Base-by-base conservation (phyloP, 2,888 invertebrate species). In the Callyntrura guangdongensis region DNA sequence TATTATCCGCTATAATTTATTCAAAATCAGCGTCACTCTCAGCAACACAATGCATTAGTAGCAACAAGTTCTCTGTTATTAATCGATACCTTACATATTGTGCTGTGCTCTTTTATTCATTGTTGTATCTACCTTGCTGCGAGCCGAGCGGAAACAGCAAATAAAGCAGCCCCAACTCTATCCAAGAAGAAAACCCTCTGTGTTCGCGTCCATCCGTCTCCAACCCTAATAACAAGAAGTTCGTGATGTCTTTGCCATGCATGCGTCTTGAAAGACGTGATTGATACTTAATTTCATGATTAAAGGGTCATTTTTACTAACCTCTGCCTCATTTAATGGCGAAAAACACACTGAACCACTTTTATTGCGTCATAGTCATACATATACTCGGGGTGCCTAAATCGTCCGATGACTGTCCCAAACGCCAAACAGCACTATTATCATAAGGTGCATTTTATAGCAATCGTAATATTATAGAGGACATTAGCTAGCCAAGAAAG, bases 271-370 rank as follows among this genome's bases (percentile, higher is more conserved):
- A 86, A 61, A 86, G 86, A 61, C 77, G 59, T 86, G 77, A 86
- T 86, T 77, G 77, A 77, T 64, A 86, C 77, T 77, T 86, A 61
- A 77, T 86, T 77, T 86, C 61, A 86, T 77, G 86, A 86, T 86
- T 86, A 77, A 77, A 27, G 77, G 86, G 86, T 85, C 86, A 86
- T 49, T 77, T n/a, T 47, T 49, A 36, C 72, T 85, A 72, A 85
- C 85, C 85, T 45, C 74, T 85, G 85, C 45, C 74, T 84, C 84
- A 27, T 36, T 64, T 69, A 67, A 47, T 72, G 69, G 20, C 27
- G 11, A 69, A 53, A 69, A 83, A 53, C 61, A 64, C 69, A 69
- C 61, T 69, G 84, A 84, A 83, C 83, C 64, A 83, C 83, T 83
- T 83, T 84, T 36, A 53, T 77, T 77, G 53, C 69, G 84, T 83